Conservation (phyloP, 1,140 invertebrate species). For the Ostrea edulis region DNA sequence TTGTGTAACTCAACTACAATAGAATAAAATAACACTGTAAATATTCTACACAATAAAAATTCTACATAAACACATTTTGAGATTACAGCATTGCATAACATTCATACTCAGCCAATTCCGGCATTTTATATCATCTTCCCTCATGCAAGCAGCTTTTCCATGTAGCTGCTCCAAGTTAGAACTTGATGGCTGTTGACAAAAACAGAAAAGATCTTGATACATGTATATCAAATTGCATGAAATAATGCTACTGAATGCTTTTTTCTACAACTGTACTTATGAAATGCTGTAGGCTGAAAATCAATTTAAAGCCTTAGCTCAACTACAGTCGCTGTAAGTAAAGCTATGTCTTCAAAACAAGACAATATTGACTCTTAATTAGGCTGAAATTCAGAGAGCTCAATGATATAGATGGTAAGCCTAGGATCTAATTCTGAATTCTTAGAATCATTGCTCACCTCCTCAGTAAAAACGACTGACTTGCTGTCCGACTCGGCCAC, state of each 20-base stretch:
- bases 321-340: no score
- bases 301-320: no score
- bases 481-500: conserved; percentile 97
- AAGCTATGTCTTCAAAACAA: no score
- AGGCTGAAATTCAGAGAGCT: no score
- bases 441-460: conserved; percentile 74
- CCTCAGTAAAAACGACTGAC: conserved; percentile 91
- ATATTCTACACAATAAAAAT: not conserved
- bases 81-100: not conserved
- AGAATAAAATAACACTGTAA: conserved; percentile 39
- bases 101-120: conserved; percentile 95
- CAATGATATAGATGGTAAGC: no score
- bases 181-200: conserved; percentile 72
- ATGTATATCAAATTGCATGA: not conserved
- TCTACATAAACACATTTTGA: not conserved
- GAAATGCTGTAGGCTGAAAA: no score
- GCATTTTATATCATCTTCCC: conserved; percentile 92
- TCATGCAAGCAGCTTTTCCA: conserved; percentile 91
- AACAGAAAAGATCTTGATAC: not conserved
- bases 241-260: not conserved
- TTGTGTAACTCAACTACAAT: conserved; percentile 93
- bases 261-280: not conserved
- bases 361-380: no score
- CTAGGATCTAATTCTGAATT: no score
- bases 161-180: conserved; percentile 86